A percentile compares a stretch with the other conserved stretches of the same genome.
Conservation (phyloP, 2,113 vertebrate genomes). For the Tautogolabrus adspersus region DNA sequence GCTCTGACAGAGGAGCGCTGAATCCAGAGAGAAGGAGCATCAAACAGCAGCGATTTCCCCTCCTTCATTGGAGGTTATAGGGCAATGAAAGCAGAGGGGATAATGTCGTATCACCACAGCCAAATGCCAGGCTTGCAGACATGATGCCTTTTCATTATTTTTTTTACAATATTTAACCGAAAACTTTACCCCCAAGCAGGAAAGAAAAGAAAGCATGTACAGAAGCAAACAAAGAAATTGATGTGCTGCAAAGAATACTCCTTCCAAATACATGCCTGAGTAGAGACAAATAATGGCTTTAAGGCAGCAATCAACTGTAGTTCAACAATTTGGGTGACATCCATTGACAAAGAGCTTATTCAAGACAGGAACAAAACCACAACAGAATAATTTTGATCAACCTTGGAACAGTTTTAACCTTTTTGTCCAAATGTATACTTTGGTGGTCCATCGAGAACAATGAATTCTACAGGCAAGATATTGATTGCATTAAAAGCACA, state of each 20-base stretch:
- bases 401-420: conserved; percentile 9
- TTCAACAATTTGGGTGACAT: conserved; percentile 17
- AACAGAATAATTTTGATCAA: neutral
- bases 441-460: conserved; percentile 20
- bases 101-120: neutral
- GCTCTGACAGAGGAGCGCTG: conserved; percentile 38
- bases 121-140: neutral
- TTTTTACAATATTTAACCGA: neutral
- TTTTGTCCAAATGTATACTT: conserved; percentile 17
- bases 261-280: no score
- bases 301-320: neutral
- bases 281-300: neutral
- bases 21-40: conserved; percentile 43
- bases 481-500: conserved; percentile 14
- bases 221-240: no score
- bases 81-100: conserved; percentile 3
- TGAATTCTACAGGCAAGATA: neutral
- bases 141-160: neutral
- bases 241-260: no score
- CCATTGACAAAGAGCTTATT: neutral
- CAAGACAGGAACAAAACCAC: conserved; percentile 28
- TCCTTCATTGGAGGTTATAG: conserved; percentile 23
- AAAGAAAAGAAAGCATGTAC: conserved; percentile 1
- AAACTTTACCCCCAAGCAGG: neutral
- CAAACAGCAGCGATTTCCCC: conserved; percentile 32